phyloP scores from a whole-genome alignment of 2,797 vertebrate species.

The Hybognathus amarus region DNA sequence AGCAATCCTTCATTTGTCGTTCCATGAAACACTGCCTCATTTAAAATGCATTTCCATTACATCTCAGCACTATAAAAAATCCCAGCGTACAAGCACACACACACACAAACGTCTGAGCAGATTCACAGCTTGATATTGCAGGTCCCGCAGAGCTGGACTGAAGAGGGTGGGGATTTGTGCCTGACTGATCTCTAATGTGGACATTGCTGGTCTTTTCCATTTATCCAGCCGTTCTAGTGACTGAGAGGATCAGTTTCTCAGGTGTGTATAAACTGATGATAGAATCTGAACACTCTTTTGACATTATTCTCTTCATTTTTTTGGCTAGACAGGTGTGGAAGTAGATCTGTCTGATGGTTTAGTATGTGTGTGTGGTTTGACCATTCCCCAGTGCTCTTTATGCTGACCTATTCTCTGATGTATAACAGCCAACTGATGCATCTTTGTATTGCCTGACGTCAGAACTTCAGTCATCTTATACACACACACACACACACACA shows the following conservation, averaged over 20 bases:
- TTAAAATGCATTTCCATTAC: conserved; percentile 42
- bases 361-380: conserved; percentile 3
- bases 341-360: background rate
- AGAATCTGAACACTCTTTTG: background rate
- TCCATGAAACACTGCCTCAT: conserved; percentile 14
- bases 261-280: background rate
- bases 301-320: background rate
- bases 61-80: conserved; percentile 23
- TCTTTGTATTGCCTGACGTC: background rate
- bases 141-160: conserved; percentile 3
- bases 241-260: background rate
- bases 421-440: background rate
- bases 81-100: background rate
- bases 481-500: background rate
- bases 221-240: background rate
- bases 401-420: background rate
- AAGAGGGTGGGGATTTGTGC: conserved; percentile 24
- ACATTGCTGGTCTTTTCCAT: conserved; percentile 14
- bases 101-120: background rate
- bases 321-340: background rate
- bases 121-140: background rate
- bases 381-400: background rate
- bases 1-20: conserved; percentile 13
- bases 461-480: background rate
- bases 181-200: background rate